phyloP scores from a whole-genome alignment of 2,888 invertebrate genomes.

The Artemia sinica region DNA sequence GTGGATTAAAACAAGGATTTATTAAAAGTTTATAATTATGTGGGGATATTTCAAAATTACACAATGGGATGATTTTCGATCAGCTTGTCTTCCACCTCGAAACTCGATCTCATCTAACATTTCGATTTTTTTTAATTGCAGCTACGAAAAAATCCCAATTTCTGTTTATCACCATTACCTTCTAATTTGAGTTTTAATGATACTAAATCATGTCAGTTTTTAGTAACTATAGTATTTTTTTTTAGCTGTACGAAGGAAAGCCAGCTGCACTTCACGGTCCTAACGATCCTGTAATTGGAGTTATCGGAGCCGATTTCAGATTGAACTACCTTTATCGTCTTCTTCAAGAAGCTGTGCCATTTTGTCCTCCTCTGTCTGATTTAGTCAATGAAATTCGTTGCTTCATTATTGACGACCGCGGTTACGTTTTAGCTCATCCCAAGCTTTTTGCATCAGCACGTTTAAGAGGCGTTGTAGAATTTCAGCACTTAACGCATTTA shows the following conservation, averaged over 20 bases:
- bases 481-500: slow-evolving; percentile 72
- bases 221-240: not conserved
- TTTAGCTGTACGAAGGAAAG: slow-evolving; percentile 34
- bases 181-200: no score
- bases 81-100: no score
- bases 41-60: no score
- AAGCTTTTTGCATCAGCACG: slow-evolving; percentile 39
- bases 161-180: no score
- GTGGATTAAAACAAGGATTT: no score
- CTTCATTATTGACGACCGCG: slow-evolving; percentile 72
- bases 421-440: slow-evolving; percentile 72
- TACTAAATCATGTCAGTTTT: no score
- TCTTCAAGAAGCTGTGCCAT: slow-evolving; percentile 48
- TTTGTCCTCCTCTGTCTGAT: slow-evolving; percentile 36
- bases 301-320: slow-evolving; percentile 69
- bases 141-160: no score
- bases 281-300: slow-evolving; percentile 43
- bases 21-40: no score
- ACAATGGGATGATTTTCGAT: no score
- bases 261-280: slow-evolving; percentile 38
- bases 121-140: no score
- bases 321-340: slow-evolving; percentile 66
- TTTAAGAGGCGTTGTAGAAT: slow-evolving; percentile 48
- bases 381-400: slow-evolving; percentile 36
- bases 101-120: no score